Conservation (phyloP, 2,888 invertebrate genomes). For the Acleris literana region DNA sequence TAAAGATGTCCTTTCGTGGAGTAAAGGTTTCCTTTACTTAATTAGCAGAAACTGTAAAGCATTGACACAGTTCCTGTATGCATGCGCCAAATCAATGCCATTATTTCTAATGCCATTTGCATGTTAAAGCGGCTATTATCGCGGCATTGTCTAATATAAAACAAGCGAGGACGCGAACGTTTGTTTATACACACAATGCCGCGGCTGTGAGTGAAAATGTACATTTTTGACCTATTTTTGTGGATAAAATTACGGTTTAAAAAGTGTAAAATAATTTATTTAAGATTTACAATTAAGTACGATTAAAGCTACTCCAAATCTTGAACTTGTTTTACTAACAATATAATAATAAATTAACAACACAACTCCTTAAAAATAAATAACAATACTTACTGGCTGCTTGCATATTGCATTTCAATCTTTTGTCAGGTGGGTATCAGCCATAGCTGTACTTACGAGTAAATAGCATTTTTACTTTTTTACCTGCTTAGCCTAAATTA, state of each 20-base stretch:
- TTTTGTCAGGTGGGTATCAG: slow-evolving; percentile 10
- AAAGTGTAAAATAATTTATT: slow-evolving; percentile 30
- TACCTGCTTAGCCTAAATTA: too few species aligned
- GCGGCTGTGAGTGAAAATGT: slow-evolving; percentile 64
- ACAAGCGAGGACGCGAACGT: slow-evolving; percentile 66
- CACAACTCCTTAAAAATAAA: slow-evolving; percentile 32
- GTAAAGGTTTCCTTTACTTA: background rate
- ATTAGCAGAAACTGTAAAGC: background rate
- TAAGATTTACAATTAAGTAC: slow-evolving; percentile 31
- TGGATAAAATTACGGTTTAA: slow-evolving; percentile 37
- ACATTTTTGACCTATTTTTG: slow-evolving; percentile 58
- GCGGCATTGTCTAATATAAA: slow-evolving; percentile 57
- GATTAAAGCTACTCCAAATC: slow-evolving; percentile 36
- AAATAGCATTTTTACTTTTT: too few species aligned
- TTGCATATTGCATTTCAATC: slow-evolving; percentile 1
- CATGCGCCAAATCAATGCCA: slow-evolving; percentile 8
- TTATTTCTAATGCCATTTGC: slow-evolving; percentile 6
- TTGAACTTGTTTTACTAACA: slow-evolving; percentile 26
- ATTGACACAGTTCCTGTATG: slow-evolving; percentile 1
- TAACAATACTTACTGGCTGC: slow-evolving; percentile 36
- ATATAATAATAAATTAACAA: slow-evolving; percentile 27
- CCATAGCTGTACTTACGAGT: background rate
- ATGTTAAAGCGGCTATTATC: background rate
- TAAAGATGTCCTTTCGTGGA: too few species aligned
- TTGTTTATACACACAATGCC: slow-evolving; percentile 54